These are phyloP conservation scores for Drosophila barbarae DNA, from an alignment of 2,888 invertebrate species.

Conservation along the genomic window DNA sequence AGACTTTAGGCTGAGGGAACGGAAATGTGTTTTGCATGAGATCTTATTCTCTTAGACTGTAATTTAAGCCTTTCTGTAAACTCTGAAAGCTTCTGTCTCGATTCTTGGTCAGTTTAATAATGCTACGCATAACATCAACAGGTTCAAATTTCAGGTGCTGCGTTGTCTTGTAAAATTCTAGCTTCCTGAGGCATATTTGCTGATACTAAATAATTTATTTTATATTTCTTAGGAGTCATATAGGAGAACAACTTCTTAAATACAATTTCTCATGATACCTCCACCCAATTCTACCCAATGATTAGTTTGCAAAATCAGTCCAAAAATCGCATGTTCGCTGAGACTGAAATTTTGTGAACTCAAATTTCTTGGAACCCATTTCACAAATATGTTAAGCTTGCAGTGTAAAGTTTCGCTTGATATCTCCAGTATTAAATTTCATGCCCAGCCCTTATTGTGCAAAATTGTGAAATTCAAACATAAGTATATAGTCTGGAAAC, in stretches of 20 bases:
- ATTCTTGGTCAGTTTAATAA: neutral
- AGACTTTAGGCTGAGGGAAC: neutral
- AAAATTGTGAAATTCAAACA: constrained; percentile 2
- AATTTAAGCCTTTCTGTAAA: neutral
- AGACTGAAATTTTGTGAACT: neutral
- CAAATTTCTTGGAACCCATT: constrained; percentile 1
- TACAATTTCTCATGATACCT: neutral
- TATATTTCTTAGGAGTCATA: neutral
- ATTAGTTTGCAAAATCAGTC: neutral
- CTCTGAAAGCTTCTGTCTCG: neutral
- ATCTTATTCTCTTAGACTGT: neutral
- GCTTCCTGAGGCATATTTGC: neutral
- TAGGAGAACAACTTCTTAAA: neutral
- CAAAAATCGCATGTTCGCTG: neutral
- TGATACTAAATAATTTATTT: too few species aligned
- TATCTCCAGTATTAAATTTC: neutral
- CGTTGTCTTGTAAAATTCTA: neutral
- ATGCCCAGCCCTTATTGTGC: neutral
- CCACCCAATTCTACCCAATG: neutral
- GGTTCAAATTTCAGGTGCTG: neutral
- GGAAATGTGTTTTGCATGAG: constrained; percentile 1
- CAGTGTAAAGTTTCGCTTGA: neutral
- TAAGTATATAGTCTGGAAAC: neutral
- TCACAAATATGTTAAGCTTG: neutral
- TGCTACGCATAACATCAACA: neutral